Conservation (phyloP, 1,140 invertebrate genomes). For the Rhysida immarginata region DNA sequence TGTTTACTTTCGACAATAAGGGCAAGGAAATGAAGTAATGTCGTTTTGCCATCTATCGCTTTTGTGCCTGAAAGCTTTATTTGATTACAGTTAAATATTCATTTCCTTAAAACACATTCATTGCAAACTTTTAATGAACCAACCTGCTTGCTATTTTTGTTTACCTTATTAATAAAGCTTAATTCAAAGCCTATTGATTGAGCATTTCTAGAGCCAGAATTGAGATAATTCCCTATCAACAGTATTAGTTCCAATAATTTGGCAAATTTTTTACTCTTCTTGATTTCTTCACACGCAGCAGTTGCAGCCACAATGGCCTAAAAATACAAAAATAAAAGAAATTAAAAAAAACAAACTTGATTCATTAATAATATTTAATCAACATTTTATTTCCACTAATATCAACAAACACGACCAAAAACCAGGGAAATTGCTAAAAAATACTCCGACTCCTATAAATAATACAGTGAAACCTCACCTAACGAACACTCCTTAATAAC, state of each 20-base stretch:
- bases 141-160: too few species aligned
- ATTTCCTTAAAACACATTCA: neutral
- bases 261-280: slow-evolving; percentile 72
- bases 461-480: too few species aligned
- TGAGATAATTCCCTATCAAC: slow-evolving; percentile 87
- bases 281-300: slow-evolving; percentile 89
- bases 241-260: slow-evolving; percentile 79
- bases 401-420: too few species aligned
- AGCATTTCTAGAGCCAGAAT: slow-evolving; percentile 80
- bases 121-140: too few species aligned
- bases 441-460: too few species aligned
- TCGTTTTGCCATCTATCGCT: slow-evolving; percentile 80
- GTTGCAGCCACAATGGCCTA: slow-evolving; percentile 85
- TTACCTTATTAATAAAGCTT: slow-evolving; percentile 81
- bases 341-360: too few species aligned
- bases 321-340: slow-evolving; percentile 20
- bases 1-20: slow-evolving; percentile 76
- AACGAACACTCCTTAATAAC: too few species aligned
- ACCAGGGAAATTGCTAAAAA: too few species aligned
- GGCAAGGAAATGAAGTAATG: slow-evolving; percentile 81
- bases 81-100: neutral
- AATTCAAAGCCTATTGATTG: slow-evolving; percentile 94
- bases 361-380: too few species aligned
- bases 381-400: too few species aligned
- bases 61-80: slow-evolving; percentile 76